Conservation (phyloP, 2,797 vertebrate genomes). For the Phrynocephalus forsythii region DNA sequence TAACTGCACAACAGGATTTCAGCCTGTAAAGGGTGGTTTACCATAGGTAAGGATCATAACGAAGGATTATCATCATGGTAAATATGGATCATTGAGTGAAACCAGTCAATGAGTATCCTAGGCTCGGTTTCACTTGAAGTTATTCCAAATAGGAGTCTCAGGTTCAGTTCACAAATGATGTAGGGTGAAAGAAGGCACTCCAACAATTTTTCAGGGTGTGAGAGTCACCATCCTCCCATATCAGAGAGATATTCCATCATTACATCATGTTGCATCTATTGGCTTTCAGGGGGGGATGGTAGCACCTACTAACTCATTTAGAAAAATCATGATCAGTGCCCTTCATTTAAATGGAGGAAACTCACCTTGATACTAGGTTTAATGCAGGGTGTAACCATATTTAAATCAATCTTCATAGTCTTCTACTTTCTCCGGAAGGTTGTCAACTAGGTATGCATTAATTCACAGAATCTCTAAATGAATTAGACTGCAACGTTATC, state of each 20-base stretch:
- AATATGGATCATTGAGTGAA: neutral
- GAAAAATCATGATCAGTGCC: neutral
- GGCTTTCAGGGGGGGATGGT: neutral
- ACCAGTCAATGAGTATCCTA: neutral
- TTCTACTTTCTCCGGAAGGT: neutral
- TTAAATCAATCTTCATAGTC: neutral
- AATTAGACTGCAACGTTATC: conserved; percentile 16
- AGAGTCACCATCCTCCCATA: neutral
- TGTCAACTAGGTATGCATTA: neutral
- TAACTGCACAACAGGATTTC: too few relatives aligned
- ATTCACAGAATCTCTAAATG: neutral
- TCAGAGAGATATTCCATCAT: neutral
- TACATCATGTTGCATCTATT: too few relatives aligned
- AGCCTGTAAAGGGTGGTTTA: neutral
- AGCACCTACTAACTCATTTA: too few relatives aligned
- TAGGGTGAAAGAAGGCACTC: too few relatives aligned
- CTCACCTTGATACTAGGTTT: too few relatives aligned
- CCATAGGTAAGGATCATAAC: neutral
- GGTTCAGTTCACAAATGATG: neutral
- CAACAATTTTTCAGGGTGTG: too few relatives aligned
- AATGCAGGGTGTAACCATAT: neutral
- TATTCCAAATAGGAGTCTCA: neutral
- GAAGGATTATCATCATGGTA: neutral
- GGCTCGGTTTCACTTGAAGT: too few relatives aligned
- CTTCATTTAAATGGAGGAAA: neutral